These are phyloP conservation scores for Puffinus mauretanicus DNA, from an alignment of 2,113 vertebrate genomes.

Conservation along the genomic window DNA sequence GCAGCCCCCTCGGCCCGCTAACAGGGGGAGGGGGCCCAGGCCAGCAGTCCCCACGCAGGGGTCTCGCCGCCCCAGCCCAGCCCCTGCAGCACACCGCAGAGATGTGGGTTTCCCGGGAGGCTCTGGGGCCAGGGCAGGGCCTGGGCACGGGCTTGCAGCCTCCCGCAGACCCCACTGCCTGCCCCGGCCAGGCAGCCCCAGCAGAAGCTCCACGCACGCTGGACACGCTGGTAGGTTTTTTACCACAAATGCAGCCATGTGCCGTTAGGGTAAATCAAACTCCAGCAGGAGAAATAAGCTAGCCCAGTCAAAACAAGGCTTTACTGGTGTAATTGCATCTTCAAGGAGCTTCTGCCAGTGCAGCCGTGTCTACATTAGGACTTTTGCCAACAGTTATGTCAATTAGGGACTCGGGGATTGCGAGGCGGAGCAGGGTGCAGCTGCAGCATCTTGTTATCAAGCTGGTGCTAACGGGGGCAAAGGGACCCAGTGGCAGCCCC, in stretches of 20 bases:
- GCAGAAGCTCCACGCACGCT: background rate
- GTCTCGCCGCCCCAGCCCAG: background rate
- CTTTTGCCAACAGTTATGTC: too few species aligned
- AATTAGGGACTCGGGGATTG: background rate
- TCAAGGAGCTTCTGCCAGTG: background rate
- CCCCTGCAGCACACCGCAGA: background rate
- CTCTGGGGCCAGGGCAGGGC: background rate
- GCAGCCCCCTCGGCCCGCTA: background rate
- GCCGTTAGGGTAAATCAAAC: too few species aligned
- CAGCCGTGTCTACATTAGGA: too few species aligned
- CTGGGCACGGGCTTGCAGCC: background rate
- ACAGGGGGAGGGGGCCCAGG: background rate
- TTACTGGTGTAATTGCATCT: background rate
- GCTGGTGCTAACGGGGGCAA: too few species aligned
- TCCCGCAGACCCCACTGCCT: background rate
- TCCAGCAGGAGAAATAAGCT: background rate
- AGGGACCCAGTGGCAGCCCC: background rate
- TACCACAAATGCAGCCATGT: too few species aligned
- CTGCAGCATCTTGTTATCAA: too few species aligned
- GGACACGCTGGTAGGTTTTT: too few species aligned
- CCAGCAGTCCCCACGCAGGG: background rate
- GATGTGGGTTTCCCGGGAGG: too few species aligned
- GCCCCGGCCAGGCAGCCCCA: background rate
- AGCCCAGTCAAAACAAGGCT: background rate
- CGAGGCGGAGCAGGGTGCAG: background rate